Base-by-base conservation (phyloP, 2,888 invertebrate genomes). In the Drosophila atripex region DNA sequence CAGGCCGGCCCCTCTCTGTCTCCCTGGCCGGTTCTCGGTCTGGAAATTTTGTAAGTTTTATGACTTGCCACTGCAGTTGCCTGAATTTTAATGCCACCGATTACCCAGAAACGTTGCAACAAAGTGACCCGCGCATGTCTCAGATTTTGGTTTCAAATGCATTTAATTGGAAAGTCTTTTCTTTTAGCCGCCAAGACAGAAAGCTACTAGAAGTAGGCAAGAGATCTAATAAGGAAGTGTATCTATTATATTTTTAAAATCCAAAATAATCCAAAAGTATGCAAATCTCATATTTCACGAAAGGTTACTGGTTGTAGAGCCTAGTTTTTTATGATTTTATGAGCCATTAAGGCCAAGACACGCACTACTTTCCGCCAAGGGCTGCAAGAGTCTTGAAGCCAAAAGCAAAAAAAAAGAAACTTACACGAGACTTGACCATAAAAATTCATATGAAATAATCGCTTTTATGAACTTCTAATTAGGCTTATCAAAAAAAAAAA, bases 41-140 rank as follows among this genome's bases (percentile, higher is more conserved):
- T 45, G 35, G 51, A 72, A 77, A 82, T 71, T 71, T 77, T 80
- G 52, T 60, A 73, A 71, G 71, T 80, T 71, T 80, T 77, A 80
- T 76, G 69, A 82, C 70, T 76, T 73, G 75, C 66, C 63, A 73
- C 77, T 80, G 85, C 86, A 85, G 85, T 82, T 76, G 75, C 56
- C 64, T 75, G 80, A 85, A 77, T 85, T 82, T 79, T 82, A 82
- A 77, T 82, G 74, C 73, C 32, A 65, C 35, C 53, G 55, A 46
- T 76, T 76, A 82, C 82, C 71, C 63, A 68, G 82, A 80, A 80
- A 75, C 45, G 46, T 41, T 53, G 53, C 53, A 51, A 35, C 28
- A 21, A 52, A 32, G 23, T 46, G 43, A 38, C 28, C 32, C 16
- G 41, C 47, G 46, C 39, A 21, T 57, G 21, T 21, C 18, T 35